Evolutionary conservation across 2,888 invertebrate genomes (phyloP).

Genomic region (Watsonalla binaria): DNA sequence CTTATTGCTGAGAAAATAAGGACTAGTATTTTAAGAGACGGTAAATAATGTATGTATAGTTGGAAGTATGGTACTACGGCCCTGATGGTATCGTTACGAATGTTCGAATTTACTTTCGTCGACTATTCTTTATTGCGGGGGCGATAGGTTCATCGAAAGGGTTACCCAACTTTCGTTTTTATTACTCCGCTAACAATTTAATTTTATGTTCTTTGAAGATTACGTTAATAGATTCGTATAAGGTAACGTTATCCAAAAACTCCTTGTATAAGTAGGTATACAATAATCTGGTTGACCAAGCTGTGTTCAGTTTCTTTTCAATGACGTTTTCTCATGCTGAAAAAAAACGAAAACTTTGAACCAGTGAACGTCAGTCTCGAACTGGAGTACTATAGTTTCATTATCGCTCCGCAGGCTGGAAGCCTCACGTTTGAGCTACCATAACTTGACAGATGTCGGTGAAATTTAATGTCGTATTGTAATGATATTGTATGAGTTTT

Average conservation of each 20-base stretch:
- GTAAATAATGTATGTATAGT: conserved; percentile 11
- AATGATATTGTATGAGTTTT: no score
- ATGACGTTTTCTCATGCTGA: no score
- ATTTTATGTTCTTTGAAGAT: conserved; percentile 7
- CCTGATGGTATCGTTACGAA: conserved; percentile 20
- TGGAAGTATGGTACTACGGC: conserved; percentile 18
- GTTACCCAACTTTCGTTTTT: conserved; percentile 35
- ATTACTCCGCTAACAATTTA: conserved; percentile 15
- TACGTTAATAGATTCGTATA: conserved; percentile 1
- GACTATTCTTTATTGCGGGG: conserved; percentile 23
- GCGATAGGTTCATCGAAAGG: conserved; percentile 15
- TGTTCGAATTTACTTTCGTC: conserved; percentile 33
- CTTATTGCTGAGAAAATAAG: conserved; percentile 8
- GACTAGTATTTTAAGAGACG: not conserved
- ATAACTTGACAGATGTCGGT: no score
- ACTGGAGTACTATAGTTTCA: no score
- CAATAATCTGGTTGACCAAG: no score
- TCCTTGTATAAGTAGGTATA: not conserved
- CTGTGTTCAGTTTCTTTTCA: no score
- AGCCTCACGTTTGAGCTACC: no score
- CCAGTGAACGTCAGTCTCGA: no score
- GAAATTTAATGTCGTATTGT: no score
- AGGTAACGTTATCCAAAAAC: not conserved
- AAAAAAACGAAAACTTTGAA: no score
- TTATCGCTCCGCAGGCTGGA: no score